Base-by-base conservation (phyloP, 2,113 vertebrate genomes). In the Panurus biarmicus region DNA sequence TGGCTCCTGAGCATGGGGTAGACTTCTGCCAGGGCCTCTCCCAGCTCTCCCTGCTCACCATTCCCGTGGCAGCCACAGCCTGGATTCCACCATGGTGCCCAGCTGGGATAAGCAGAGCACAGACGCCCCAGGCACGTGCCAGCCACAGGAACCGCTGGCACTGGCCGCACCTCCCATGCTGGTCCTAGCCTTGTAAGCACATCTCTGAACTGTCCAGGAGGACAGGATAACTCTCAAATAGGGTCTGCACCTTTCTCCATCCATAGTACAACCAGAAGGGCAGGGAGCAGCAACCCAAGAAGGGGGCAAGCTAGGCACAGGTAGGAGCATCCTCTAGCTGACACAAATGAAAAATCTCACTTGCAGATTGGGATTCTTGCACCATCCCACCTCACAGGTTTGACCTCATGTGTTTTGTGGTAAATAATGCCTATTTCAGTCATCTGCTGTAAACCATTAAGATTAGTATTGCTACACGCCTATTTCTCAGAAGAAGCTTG, bases 111-210 rank as follows among this genome's bases (percentile, higher is more conserved):
- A 86, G 18, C 29, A 10, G 2, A 3, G 13, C 1, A 0, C n/a
- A 36, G 14, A 26, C 10, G 3, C 1, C 3, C 17, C 45, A 20
- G 11, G 20, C 14, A 17, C 17, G 11, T 15, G 24, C 7, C 7
- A n/a, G 24, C n/a, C 14, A 11, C 4, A 0, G 40, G 40, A 42
- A 42, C 40, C 15, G 40, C 14, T 20, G 19, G 11, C 13, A 25
- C 7, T 8, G 36, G 24, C n/a, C 14, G 13, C 4, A 0, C 8
- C 19, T 44, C 25, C 45, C 8, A 2, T 29, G 23, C 26, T 0
- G 3, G 25, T 15, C 45, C 7, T 12, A 19, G 53, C 7, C 57
- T 26, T 45, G 7, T 24, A 72, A 83, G 22, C 9, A 33, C 11
- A 18, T 6, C 28, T 77, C 56, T 18, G 26, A 66, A 64, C 8